These are phyloP conservation scores for Dusona sp. DNA, from an alignment of 2,888 invertebrate species.

Conservation along the genomic window DNA sequence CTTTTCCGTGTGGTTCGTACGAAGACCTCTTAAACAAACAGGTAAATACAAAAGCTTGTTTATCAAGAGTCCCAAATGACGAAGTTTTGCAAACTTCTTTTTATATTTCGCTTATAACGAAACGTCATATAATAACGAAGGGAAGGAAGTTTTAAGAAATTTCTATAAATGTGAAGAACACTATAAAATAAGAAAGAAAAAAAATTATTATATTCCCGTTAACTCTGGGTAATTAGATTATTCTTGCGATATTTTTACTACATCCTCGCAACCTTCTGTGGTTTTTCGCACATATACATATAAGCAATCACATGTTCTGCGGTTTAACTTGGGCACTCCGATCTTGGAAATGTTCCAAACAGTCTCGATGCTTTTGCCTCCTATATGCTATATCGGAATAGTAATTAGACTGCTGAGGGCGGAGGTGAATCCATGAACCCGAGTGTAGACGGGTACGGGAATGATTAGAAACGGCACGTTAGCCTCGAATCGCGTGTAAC, in stretches of 20 bases:
- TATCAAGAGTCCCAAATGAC: slow-evolving; percentile 7
- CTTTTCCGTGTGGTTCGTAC: slow-evolving; percentile 16
- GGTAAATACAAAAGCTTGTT: slow-evolving; percentile 26
- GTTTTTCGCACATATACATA: background rate
- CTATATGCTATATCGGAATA: slow-evolving; percentile 47
- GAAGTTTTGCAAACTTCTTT: background rate
- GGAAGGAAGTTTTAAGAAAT: background rate
- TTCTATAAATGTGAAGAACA: background rate
- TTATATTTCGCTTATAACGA: background rate
- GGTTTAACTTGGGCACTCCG: slow-evolving; percentile 39
- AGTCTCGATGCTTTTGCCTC: slow-evolving; percentile 50
- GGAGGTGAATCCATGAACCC: slow-evolving; percentile 38
- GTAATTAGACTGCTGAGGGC: slow-evolving; percentile 51
- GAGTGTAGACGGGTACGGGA: slow-evolving; percentile 41
- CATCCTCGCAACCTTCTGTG: background rate
- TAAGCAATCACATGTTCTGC: slow-evolving; percentile 41
- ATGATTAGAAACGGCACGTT: slow-evolving; percentile 59
- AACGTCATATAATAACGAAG: background rate
- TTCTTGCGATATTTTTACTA: background rate
- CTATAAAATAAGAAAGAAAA: background rate
- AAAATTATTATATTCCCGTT: background rate
- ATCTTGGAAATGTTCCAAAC: slow-evolving; percentile 57
- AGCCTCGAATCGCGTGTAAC: slow-evolving; percentile 58
- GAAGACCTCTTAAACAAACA: slow-evolving; percentile 26
- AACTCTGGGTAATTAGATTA: background rate